A percentile compares a stretch with the other conserved stretches of the same genome.
Conservation (phyloP, 2,113 vertebrate species). For the Otis tarda region DNA sequence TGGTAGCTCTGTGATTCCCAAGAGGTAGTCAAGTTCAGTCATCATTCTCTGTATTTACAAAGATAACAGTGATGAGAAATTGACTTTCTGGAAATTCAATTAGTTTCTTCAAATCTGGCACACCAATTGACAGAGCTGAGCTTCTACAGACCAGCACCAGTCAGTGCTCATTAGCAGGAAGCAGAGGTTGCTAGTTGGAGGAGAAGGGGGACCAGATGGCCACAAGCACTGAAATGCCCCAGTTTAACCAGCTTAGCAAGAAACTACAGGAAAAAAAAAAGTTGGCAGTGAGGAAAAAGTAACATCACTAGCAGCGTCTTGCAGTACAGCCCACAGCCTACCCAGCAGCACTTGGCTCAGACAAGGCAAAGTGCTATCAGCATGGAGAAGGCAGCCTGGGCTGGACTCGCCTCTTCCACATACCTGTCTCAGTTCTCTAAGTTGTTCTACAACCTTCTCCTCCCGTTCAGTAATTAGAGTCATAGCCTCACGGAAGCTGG, state of each 20-base stretch:
- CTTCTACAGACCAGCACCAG: not conserved
- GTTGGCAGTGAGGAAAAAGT: not conserved
- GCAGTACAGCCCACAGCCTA: not conserved
- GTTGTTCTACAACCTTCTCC: slow-evolving; percentile 76
- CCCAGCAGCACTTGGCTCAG: not conserved
- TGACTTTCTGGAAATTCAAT: not conserved
- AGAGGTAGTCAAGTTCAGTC: slow-evolving; percentile 65
- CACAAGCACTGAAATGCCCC: not conserved
- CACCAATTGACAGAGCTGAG: not conserved
- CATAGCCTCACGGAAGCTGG: slow-evolving; percentile 73
- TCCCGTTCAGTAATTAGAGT: slow-evolving; percentile 74
- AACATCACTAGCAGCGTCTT: not conserved
- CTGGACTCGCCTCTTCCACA: not conserved
- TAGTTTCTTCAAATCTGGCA: not conserved
- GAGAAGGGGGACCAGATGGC: not conserved
- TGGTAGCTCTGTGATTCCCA: slow-evolving; percentile 72
- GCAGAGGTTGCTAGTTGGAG: not conserved
- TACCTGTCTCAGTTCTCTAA: slow-evolving; percentile 77
- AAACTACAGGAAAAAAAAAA: not conserved
- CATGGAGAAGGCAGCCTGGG: not conserved
- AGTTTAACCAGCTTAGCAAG: not conserved
- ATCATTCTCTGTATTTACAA: slow-evolving; percentile 57
- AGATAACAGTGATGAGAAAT: not conserved
- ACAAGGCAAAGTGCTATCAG: not conserved
- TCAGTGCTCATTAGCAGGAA: not conserved